Evolutionary conservation across 2,888 invertebrate genomes (phyloP).

Genomic region (Ophion ellenae): DNA sequence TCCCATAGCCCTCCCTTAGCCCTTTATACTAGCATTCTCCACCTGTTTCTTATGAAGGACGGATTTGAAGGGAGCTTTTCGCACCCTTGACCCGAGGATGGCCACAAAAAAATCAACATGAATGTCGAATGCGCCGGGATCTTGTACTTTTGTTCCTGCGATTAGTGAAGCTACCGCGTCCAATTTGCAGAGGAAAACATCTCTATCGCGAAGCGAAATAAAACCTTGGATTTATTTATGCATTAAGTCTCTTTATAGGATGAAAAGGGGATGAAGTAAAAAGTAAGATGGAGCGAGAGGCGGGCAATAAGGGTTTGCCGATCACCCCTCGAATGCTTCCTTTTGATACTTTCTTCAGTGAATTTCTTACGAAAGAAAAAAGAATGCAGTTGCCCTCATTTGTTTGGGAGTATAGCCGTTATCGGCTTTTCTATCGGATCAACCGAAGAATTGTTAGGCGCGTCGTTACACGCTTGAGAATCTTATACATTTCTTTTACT

Average conservation of each 20-base stretch:
- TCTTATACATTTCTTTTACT: constrained; percentile 22
- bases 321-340: constrained; percentile 28
- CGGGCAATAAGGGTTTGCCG: constrained; percentile 20
- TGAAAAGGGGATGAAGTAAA: not conserved
- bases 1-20: too few relatives aligned
- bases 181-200: constrained; percentile 14
- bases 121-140: not conserved
- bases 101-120: not conserved
- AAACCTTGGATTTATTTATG: constrained; percentile 26
- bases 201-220: constrained; percentile 2
- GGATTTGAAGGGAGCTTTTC: too few relatives aligned
- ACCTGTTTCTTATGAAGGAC: too few relatives aligned
- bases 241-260: constrained; percentile 30
- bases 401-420: constrained; percentile 36
- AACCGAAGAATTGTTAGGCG: constrained; percentile 1
- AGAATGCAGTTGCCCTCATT: constrained; percentile 47
- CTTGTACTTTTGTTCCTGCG: not conserved
- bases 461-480: constrained; percentile 27
- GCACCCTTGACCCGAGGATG: not conserved
- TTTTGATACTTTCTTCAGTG: not conserved
- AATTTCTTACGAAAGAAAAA: constrained; percentile 5
- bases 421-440: constrained; percentile 43
- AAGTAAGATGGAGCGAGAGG: not conserved
- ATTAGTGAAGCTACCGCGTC: not conserved
- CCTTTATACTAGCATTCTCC: too few relatives aligned